Base-by-base conservation (phyloP, 2,888 invertebrate species). In the Andrena camellia region DNA sequence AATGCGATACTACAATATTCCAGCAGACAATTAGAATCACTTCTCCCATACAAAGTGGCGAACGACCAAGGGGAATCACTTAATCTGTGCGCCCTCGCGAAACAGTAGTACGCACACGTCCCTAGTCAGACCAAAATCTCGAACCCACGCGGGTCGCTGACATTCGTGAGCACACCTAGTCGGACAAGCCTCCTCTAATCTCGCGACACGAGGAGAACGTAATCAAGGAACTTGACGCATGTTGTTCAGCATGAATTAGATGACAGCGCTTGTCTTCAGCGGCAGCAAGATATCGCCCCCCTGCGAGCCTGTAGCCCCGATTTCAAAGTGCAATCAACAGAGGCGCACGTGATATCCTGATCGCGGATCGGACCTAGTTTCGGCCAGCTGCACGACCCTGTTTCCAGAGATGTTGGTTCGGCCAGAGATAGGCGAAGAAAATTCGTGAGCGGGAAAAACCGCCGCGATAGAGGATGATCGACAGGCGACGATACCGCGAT, bases 321-420 rank as follows among this genome's bases (percentile, higher is more conserved):
- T 83, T 85, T 86, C 88, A 88, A 88, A 88, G 83, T 88, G 79
- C 88, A 88, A 59, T 66, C 81, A 70, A 77, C 82, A 74, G 54
- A 54, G 62, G 26, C 52, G 50, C 78, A 69, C 81, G 81, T 79
- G 88, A 85, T 88, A 75, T 69, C 63, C 54, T 35, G n/a, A 33
- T 33, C 60, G 64, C 57, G 52, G 78, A 83, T 75, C 74, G 81
- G 76, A 78, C 66, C 84, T 83, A 88, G 81, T 81, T 88, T 84
- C 75, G 81, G 68, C 69, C 88, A 88, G 88, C 88, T 88, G 88
- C 88, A 88, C 88, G 86, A 83, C 88, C 88, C 88, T 78, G 78
- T 88, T 88, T 85, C 79, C 52, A n/a, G 7, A 68, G 63, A 66
- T 29, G 50, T 54, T 64, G 4, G 17, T 50, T 17, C 17, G 69